Evolutionary conservation across 2,797 vertebrate genomes (phyloP).

Genomic region (Sarcoramphus papa): DNA sequence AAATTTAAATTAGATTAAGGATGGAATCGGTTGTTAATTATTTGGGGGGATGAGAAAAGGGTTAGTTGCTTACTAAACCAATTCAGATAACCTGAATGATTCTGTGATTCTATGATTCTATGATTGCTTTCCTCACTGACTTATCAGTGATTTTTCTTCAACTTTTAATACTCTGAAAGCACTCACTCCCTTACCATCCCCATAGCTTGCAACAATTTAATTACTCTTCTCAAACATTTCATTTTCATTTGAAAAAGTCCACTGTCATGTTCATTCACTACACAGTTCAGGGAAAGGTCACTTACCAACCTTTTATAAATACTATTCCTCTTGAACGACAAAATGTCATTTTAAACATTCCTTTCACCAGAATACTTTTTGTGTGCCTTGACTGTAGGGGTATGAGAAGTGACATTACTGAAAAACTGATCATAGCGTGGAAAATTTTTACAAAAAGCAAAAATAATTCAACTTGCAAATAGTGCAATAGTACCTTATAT

Average conservation of each 20-base stretch:
- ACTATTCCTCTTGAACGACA: neutral
- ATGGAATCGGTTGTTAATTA: neutral
- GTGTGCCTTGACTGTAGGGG: neutral
- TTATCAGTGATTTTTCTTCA: neutral
- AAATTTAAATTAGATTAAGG: neutral
- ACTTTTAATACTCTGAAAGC: neutral
- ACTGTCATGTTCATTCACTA: neutral
- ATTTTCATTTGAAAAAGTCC: neutral
- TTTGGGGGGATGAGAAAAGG: neutral
- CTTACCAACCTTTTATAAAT: neutral
- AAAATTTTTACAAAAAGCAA: neutral
- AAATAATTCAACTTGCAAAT: neutral
- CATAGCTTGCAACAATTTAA: neutral
- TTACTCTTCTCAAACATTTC: neutral
- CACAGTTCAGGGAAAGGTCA: neutral
- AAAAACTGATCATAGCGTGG: neutral
- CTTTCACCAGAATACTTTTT: neutral
- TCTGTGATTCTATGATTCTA: neutral
- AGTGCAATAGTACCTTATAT: neutral
- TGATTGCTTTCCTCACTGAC: neutral
- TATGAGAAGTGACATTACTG: neutral
- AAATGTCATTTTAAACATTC: neutral
- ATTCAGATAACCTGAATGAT: neutral
- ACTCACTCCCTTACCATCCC: neutral
- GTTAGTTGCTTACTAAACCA: neutral